phyloP scores from a whole-genome alignment of 2,797 vertebrate genomes.

The Oryzias dopingdopingensis region DNA sequence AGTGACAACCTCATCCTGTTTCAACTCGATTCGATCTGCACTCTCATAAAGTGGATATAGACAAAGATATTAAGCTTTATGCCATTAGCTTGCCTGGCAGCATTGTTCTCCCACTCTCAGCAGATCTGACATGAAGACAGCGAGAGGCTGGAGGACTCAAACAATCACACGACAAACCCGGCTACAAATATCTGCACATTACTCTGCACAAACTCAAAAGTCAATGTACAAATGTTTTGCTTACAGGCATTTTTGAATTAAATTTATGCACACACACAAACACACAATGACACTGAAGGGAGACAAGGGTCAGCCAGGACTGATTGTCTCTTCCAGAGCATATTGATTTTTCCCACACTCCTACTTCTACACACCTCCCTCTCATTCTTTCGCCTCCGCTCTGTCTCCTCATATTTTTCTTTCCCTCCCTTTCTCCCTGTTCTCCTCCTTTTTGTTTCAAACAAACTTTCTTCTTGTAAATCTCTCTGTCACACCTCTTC shows the following conservation, averaged over 20 bases:
- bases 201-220: conserved; percentile 36
- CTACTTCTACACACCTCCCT: conserved; percentile 66
- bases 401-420: conserved; percentile 56
- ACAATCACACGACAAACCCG: conserved; percentile 7
- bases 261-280: conserved; percentile 22
- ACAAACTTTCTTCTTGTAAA: conserved; percentile 21
- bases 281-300: conserved; percentile 53
- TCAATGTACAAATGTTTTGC: conserved; percentile 25
- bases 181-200: conserved; percentile 1
- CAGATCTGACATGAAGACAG: conserved; percentile 64
- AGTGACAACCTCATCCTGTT: conserved; percentile 39
- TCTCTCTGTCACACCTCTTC: conserved; percentile 13
- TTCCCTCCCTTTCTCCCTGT: conserved; percentile 30
- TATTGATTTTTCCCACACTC: conserved; percentile 81
- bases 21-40: conserved; percentile 57
- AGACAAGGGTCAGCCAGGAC: conserved; percentile 72
- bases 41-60: conserved; percentile 60
- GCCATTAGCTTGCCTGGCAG: conserved; percentile 55
- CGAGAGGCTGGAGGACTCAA: conserved; percentile 31
- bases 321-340: conserved; percentile 75
- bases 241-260: conserved; percentile 27
- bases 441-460: conserved; percentile 26
- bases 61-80: conserved; percentile 65
- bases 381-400: conserved; percentile 41
- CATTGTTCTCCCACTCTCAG: conserved; percentile 55